Evolutionary conservation across 2,113 vertebrate species (phyloP).

Genomic region (Pelecanoides urinatrix): DNA sequence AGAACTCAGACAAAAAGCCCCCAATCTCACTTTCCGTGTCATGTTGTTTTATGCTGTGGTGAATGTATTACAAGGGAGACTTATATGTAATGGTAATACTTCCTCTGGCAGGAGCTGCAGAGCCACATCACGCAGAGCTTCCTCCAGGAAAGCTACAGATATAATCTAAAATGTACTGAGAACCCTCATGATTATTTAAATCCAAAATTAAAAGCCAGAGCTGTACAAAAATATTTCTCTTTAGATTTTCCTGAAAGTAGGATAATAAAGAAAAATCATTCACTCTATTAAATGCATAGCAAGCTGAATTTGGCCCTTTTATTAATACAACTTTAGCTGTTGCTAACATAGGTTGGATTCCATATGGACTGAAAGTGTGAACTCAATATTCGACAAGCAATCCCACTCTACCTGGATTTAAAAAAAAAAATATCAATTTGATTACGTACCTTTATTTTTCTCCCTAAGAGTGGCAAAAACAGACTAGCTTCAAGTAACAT

Average conservation of each 20-base stretch:
- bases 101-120: not conserved
- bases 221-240: not conserved
- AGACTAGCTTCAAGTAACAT: not conserved
- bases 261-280: not conserved
- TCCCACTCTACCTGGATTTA: not conserved
- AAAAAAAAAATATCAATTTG: not conserved
- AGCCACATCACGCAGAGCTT: not conserved
- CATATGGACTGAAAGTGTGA: not conserved
- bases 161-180: not conserved
- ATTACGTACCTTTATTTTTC: not conserved
- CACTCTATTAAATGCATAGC: not conserved
- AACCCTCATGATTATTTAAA: slow-evolving; percentile 31
- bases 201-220: not conserved
- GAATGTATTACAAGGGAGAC: not conserved
- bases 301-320: not conserved
- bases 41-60: not conserved
- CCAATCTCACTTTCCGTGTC: not conserved
- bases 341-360: not conserved
- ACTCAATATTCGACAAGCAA: not conserved
- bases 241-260: not conserved
- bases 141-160: not conserved
- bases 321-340: not conserved
- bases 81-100: not conserved
- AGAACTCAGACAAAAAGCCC: not conserved
- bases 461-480: not conserved